Percentiles rank a stretch among this genome's conserved stretches.
Evolutionary conservation across 2,888 invertebrate species (phyloP).

Genomic region (Diloba caeruleocephala): DNA sequence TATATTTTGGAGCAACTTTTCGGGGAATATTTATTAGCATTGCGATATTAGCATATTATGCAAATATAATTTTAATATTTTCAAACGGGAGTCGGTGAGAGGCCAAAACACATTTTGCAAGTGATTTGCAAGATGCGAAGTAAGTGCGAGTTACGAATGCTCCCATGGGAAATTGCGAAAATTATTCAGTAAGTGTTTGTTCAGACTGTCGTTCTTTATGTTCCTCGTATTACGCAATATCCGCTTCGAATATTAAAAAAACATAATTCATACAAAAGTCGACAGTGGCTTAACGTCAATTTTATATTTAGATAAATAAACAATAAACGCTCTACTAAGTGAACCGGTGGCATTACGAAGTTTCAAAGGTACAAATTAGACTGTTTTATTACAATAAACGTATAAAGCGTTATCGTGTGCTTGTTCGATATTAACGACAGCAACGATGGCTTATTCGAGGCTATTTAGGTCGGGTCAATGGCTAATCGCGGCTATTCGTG

Average conservation of each 20-base stretch:
- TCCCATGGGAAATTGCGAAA: slow-evolving; percentile 39
- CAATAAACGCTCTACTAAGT: slow-evolving; percentile 31
- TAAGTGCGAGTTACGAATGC: slow-evolving; percentile 51
- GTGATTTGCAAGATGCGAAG: slow-evolving; percentile 39
- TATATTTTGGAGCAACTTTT: slow-evolving; percentile 19
- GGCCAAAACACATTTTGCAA: slow-evolving; percentile 20
- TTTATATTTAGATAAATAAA: slow-evolving; percentile 22
- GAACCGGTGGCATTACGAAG: slow-evolving; percentile 48
- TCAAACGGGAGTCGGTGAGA: slow-evolving; percentile 36
- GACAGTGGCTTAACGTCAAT: slow-evolving; percentile 3
- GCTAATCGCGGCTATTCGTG: slow-evolving; percentile 74
- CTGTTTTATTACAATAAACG: slow-evolving; percentile 60
- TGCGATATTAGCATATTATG: slow-evolving; percentile 42
- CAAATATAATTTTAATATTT: slow-evolving; percentile 38
- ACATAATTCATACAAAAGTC: slow-evolving; percentile 5
- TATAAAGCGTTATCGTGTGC: slow-evolving; percentile 68
- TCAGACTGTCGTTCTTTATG: slow-evolving; percentile 21
- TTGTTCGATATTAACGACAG: slow-evolving; percentile 73
- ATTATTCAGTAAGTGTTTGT: slow-evolving; percentile 29
- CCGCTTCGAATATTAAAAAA: slow-evolving; percentile 10
- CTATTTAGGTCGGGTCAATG: slow-evolving; percentile 82
- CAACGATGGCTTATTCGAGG: slow-evolving; percentile 72
- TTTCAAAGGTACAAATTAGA: slow-evolving; percentile 62
- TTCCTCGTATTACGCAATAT: slow-evolving; percentile 10
- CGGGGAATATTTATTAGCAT: slow-evolving; percentile 41